Conservation (phyloP, 64 coral and sea anemone species). For the Stylophora pistillata region DNA sequence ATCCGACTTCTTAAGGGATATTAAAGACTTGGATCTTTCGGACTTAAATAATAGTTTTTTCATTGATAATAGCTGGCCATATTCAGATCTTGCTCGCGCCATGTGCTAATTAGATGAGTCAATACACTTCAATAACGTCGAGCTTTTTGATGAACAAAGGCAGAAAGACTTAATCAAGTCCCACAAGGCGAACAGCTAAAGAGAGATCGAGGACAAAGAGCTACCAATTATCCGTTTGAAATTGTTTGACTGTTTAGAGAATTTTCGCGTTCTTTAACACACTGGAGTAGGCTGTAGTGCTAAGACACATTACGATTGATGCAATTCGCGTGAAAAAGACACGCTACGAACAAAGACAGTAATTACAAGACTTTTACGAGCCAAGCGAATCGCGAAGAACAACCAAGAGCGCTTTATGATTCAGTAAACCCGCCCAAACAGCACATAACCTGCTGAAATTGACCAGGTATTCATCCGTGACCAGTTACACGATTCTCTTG, state of each 20-base stretch:
- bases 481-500: slow-evolving; percentile 36
- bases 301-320: slow-evolving; percentile 37
- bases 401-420: slow-evolving; percentile 39
- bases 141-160: slow-evolving; percentile 42
- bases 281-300: slow-evolving; percentile 27
- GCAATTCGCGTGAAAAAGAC: slow-evolving; percentile 42
- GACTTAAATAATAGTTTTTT: slow-evolving; percentile 39
- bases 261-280: slow-evolving; percentile 2
- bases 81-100: slow-evolving; percentile 27
- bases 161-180: slow-evolving; percentile 47
- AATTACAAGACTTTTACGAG: slow-evolving; percentile 64
- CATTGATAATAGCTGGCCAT: slow-evolving; percentile 20
- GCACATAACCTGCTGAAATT: slow-evolving; percentile 61
- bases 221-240: slow-evolving; percentile 27
- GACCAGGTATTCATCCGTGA: slow-evolving; percentile 66
- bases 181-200: slow-evolving; percentile 1
- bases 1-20: slow-evolving; percentile 11
- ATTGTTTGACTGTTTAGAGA: slow-evolving; percentile 46
- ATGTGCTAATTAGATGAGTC: slow-evolving; percentile 77
- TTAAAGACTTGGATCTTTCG: not conserved
- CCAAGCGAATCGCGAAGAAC: slow-evolving; percentile 45
- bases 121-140: slow-evolving; percentile 70
- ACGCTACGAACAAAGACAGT: slow-evolving; percentile 66
- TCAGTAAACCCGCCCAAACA: slow-evolving; percentile 48
- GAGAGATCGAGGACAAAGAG: slow-evolving; percentile 1